Base-by-base conservation (phyloP, 2,797 vertebrate genomes). In the Diceros bicornis region DNA sequence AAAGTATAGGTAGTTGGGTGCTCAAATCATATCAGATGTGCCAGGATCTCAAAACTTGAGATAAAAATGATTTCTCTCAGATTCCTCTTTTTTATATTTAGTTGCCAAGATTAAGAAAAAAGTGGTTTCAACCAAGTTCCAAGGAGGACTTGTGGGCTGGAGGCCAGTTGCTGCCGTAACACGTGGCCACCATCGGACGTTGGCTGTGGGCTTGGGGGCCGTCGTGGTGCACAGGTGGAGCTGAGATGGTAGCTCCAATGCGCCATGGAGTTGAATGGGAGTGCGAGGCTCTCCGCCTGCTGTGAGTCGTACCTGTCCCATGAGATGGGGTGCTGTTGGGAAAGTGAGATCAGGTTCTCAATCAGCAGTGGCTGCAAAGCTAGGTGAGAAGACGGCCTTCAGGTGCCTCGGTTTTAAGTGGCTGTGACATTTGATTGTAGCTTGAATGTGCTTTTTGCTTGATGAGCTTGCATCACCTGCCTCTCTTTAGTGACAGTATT, bases 171-270 rank as follows among this genome's bases (percentile, higher is more conserved):
- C 29, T n/a, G 23, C 29, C 37, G 0, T n/a, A 1, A n/a, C 10
- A 2, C 0, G 1, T 44, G 62, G 68, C 78, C 75, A 4, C 83
- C 0, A 0, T 32, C 64, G 50, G 57, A 0, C 3, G 1, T 13
- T 2, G 14, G 69, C 37, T 6, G 0, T 0, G 10, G 69, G 32
- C 47, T 27, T 20, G 7, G 6, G 9, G n/a, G 9, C 44, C 20
- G 1, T 20, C n/a, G 2, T 1, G 0, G 79, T 17, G 12, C 66
- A 75, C 57, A 69, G 55, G 44, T 4, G 47, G 81, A 17, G 14
- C 62, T 12, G 82, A 20, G 29, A 7, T 0, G 61, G 18, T 4
- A 7, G 4, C 0, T 1, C 4, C 27, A 16, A 0, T 13, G 9
- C 2, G 0, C 9, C 2, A 0, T 20, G n/a, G 47, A 44, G 55